Base-by-base conservation (phyloP, 2,113 vertebrate genomes). In the Platysteira castanea region DNA sequence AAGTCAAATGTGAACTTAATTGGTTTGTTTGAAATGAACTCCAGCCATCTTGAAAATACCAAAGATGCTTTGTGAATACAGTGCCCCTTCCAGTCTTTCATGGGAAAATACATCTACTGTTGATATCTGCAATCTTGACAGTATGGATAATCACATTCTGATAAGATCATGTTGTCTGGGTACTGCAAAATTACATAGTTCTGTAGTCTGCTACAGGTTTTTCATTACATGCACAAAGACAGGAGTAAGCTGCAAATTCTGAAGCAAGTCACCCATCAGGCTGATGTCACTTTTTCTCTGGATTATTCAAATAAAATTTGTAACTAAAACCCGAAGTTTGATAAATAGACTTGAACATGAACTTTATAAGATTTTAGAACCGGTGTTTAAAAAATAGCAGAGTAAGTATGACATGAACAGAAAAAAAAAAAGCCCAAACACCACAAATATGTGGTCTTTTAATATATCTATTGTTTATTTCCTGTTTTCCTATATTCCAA, bases 161-260 rank as follows among this genome's bases (percentile, higher is more conserved):
- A 97, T 98, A 98, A 97, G 95, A 97, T 96, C 96, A 83, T 15
- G 61, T 91, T 70, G 95, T 97, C 98, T 98, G 86, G 83, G 67
- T 70, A 49, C n/a, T 71, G 90, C 90, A 89, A 96, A 98, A 97
- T 95, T 83, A 87, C 84, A 78, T 37, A 68, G 59, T 52, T 69
- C 14, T 70, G 92, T 39, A 68, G 89, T 64, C 79, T 96, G 79
- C 18, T 18, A 35, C 74, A 83, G 9, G 26, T 67, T 89, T 77
- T 92, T 90, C 90, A 70, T 94, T 93, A 85, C 64, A 53, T 14
- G 15, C 64, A 93, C 76, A 92, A 79, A 92, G 95, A 93, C 71
- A 89, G 89, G 46, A 85, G 63, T 28, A 67, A 90, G 50, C 76
- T 89, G 60, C 44, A 94, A 79, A 68, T 46, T 69, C 54, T 68